Conservation (phyloP, 2,888 invertebrate genomes). For the Cryptus viduatorius region DNA sequence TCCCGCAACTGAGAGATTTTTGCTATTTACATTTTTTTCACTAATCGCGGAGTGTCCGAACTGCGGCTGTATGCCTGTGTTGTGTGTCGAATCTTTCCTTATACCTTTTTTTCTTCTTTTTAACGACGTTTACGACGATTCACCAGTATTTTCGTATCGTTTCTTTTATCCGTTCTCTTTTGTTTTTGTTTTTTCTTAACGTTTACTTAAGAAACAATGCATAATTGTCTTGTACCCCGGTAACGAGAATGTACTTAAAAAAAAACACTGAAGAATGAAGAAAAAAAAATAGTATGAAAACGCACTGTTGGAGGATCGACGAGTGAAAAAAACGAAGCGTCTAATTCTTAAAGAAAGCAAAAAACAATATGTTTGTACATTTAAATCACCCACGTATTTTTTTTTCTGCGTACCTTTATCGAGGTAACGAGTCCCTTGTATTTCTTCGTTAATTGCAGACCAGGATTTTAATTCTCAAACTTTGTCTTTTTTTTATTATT, state of each 20-base stretch:
- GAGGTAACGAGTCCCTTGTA: slow-evolving; percentile 54
- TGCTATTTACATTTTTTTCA: slow-evolving; percentile 49
- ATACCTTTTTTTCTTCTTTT: slow-evolving; percentile 42
- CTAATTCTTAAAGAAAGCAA: slow-evolving; percentile 60
- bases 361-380: slow-evolving; percentile 51
- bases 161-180: slow-evolving; percentile 52
- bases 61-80: slow-evolving; percentile 45
- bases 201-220: slow-evolving; percentile 81
- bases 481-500: slow-evolving; percentile 20
- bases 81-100: slow-evolving; percentile 61
- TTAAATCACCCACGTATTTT: slow-evolving; percentile 59
- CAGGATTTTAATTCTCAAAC: slow-evolving; percentile 2
- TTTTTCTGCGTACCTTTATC: slow-evolving; percentile 53
- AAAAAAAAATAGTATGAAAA: slow-evolving; percentile 46
- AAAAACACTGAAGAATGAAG: slow-evolving; percentile 63
- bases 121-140: slow-evolving; percentile 78
- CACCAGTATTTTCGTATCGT: slow-evolving; percentile 83
- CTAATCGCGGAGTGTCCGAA: slow-evolving; percentile 50
- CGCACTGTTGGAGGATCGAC: slow-evolving; percentile 16
- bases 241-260: slow-evolving; percentile 84
- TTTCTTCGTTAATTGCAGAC: slow-evolving; percentile 36
- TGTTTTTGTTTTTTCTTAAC: slow-evolving; percentile 51
- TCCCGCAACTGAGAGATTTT: slow-evolving; percentile 10
- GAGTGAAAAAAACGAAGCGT: slow-evolving; percentile 49
- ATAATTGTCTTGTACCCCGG: slow-evolving; percentile 80